Evolutionary conservation across 1,140 invertebrate species (phyloP).

Genomic region (Diorhabda sublineata): DNA sequence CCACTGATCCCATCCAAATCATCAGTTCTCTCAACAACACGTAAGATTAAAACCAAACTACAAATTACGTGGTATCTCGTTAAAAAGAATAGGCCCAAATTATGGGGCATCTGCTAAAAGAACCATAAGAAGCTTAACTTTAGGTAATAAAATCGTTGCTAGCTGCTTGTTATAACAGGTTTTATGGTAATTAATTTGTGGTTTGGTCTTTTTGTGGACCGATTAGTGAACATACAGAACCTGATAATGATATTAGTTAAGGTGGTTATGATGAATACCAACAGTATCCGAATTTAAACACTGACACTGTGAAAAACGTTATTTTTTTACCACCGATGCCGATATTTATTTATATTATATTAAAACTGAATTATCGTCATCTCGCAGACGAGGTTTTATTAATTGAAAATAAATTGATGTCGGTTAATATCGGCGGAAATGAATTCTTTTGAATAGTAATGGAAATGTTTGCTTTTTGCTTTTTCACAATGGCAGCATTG

Average conservation of each 20-base stretch:
- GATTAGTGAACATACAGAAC: slow-evolving; percentile 10
- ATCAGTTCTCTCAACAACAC: neutral
- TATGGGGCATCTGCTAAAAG: slow-evolving; percentile 22
- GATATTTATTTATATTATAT: too few species aligned
- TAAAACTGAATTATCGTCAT: too few species aligned
- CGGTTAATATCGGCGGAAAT: too few species aligned
- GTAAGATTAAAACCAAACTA: slow-evolving; percentile 16
- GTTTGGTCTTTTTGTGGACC: slow-evolving; percentile 15
- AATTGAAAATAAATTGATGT: too few species aligned
- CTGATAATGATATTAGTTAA: slow-evolving; percentile 20
- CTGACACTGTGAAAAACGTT: neutral
- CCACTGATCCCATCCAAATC: slow-evolving; percentile 16
- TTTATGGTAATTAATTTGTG: slow-evolving; percentile 23
- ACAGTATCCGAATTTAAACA: neutral
- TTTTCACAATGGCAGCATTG: too few species aligned
- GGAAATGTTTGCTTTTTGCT: too few species aligned
- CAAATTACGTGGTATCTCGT: slow-evolving; percentile 20
- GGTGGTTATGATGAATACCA: neutral
- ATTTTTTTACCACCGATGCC: neutral
- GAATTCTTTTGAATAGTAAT: too few species aligned
- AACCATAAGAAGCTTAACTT: slow-evolving; percentile 22
- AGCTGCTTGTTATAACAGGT: slow-evolving; percentile 21
- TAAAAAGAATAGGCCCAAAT: slow-evolving; percentile 22
- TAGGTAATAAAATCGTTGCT: slow-evolving; percentile 20
- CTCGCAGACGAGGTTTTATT: too few species aligned